A percentile compares a stretch with the other conserved stretches of the same genome.
These are phyloP conservation scores for Clavelina lepadiformis DNA, from an alignment of 23 tunicate genomes.

Conservation along the genomic window DNA sequence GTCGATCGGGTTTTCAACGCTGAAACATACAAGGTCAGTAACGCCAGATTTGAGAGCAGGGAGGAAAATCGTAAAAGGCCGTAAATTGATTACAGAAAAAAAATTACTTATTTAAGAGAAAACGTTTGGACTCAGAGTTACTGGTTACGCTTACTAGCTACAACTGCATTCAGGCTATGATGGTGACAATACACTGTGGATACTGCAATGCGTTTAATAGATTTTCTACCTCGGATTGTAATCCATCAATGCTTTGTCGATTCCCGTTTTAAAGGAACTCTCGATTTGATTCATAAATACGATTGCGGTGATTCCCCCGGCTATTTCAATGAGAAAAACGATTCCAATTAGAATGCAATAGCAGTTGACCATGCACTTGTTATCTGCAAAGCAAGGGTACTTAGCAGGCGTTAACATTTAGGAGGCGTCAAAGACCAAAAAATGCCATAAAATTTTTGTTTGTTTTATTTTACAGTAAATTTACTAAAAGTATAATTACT, in stretches of 20 bases:
- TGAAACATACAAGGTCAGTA: background rate
- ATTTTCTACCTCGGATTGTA: conserved; percentile 8
- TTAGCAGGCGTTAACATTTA: background rate
- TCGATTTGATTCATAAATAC: conserved; percentile 29
- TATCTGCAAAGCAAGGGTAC: conserved; percentile 22
- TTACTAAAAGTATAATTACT: no score
- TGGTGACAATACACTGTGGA: background rate
- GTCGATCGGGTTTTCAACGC: conserved; percentile 18
- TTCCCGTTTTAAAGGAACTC: conserved; percentile 28
- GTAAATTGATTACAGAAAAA: no score
- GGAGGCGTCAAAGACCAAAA: no score
- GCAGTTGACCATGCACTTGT: conserved; percentile 44
- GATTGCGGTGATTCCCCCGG: conserved; percentile 37
- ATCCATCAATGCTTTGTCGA: background rate
- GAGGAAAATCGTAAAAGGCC: background rate
- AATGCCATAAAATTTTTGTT: no score
- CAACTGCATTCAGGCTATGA: no score
- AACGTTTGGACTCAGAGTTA: no score
- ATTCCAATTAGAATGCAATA: conserved; percentile 34
- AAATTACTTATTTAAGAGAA: no score
- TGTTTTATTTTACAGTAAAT: no score
- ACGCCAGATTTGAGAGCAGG: background rate
- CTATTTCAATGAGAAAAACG: conserved; percentile 31
- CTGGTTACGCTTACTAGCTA: no score
- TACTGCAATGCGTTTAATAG: background rate